A percentile compares a stretch with the other conserved stretches of the same genome.
Conservation (phyloP, 2,888 invertebrate genomes). For the Diaperis boleti region DNA sequence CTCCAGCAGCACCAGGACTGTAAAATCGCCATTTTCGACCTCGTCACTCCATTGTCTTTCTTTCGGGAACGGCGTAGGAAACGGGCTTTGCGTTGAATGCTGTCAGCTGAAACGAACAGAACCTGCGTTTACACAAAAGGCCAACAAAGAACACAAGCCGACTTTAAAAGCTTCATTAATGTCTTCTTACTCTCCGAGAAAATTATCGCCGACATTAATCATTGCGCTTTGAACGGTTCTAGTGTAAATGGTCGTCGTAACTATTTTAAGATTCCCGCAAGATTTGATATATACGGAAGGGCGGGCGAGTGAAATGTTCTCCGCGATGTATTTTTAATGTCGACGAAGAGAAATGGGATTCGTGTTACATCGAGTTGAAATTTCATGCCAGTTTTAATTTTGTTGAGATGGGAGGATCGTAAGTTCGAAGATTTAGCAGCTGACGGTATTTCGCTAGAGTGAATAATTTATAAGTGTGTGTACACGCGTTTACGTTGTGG, state of each 20-base stretch:
- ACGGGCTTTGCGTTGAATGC: conserved; percentile 11
- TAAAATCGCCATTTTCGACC: conserved; percentile 74
- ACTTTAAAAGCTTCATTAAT: conserved; percentile 19
- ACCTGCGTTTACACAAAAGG: background rate
- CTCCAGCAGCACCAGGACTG: conserved; percentile 84
- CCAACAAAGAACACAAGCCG: background rate
- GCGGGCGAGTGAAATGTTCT: too few relatives aligned
- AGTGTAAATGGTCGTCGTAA: conserved; percentile 10
- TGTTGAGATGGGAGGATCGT: too few relatives aligned
- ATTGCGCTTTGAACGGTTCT: background rate
- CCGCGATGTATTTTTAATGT: conserved; percentile 15
- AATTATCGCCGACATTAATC: conserved; percentile 18
- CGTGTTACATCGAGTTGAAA: too few relatives aligned
- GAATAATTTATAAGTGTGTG: too few relatives aligned
- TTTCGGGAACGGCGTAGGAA: conserved; percentile 19
- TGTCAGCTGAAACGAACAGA: conserved; percentile 32
- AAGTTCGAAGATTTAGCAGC: too few relatives aligned
- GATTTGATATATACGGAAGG: background rate
- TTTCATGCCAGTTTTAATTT: too few relatives aligned
- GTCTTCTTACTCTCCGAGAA: conserved; percentile 23
- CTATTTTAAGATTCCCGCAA: background rate
- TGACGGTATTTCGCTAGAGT: too few relatives aligned
- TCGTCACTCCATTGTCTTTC: conserved; percentile 31
- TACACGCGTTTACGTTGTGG: too few relatives aligned
- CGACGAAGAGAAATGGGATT: too few relatives aligned